phyloP scores from a whole-genome alignment of 2,888 invertebrate genomes.

The Stenichneumon culpator region DNA sequence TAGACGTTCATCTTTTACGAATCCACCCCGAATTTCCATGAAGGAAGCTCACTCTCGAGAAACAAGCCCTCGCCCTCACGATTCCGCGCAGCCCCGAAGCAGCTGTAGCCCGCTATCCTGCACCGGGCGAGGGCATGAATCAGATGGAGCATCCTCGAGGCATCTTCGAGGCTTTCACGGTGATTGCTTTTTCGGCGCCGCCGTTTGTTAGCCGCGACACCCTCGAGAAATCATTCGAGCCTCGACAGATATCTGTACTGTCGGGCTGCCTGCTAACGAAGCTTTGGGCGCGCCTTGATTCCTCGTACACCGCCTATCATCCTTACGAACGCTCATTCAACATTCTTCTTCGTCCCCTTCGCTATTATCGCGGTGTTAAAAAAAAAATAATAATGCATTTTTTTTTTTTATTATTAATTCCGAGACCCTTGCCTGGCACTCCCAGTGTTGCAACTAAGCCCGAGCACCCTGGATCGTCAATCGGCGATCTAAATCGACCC shows the following conservation, averaged over 20 bases:
- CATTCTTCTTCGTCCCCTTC: background rate
- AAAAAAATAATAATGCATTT: background rate
- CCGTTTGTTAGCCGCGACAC: constrained; percentile 76
- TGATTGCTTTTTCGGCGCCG: constrained; percentile 77
- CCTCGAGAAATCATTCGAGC: constrained; percentile 66
- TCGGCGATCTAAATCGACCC: constrained; percentile 17
- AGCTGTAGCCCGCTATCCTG: constrained; percentile 34
- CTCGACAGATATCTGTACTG: constrained; percentile 5
- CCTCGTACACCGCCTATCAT: background rate
- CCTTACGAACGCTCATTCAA: background rate
- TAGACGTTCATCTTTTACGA: constrained; percentile 34
- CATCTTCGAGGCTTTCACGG: constrained; percentile 76
- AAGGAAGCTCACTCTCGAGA: constrained; percentile 30
- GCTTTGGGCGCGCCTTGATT: constrained; percentile 11
- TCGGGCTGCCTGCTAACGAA: constrained; percentile 39
- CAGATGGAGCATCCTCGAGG: constrained; percentile 40
- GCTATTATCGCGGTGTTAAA: constrained; percentile 25
- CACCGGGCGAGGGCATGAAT: constrained; percentile 37
- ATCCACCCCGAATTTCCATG: constrained; percentile 45
- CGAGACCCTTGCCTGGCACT: too few relatives aligned
- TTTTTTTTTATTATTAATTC: too few relatives aligned
- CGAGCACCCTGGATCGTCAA: background rate
- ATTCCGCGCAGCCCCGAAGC: constrained; percentile 45
- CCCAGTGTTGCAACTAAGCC: too few relatives aligned
- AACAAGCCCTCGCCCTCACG: constrained; percentile 34